Evolutionary conservation across 2,888 invertebrate genomes (phyloP).

Genomic region (Diarsia mendica): DNA sequence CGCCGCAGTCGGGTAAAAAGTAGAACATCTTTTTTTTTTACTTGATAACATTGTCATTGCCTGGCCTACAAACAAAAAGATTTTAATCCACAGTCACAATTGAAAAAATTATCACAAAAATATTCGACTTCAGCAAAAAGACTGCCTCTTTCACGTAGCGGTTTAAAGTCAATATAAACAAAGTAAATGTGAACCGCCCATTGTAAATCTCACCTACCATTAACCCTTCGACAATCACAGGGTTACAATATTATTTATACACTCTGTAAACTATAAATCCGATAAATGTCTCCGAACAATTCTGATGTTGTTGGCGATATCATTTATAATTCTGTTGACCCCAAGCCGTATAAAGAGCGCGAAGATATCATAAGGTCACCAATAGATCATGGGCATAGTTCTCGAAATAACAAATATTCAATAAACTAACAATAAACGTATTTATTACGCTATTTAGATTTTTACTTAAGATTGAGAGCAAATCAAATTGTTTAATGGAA

Average conservation of each 20-base stretch:
- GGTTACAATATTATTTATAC: constrained; percentile 52
- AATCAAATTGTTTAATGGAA: constrained; percentile 62
- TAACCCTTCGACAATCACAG: constrained; percentile 51
- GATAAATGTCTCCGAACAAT: constrained; percentile 54
- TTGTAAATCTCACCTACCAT: constrained; percentile 39
- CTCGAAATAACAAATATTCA: constrained; percentile 62
- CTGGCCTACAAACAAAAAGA: too few species aligned
- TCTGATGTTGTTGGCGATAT: constrained; percentile 51
- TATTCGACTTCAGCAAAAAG: not conserved
- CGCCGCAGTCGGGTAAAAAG: too few species aligned
- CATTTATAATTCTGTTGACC: constrained; percentile 53
- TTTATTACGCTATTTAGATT: constrained; percentile 72
- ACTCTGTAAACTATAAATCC: constrained; percentile 39
- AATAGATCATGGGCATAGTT: constrained; percentile 55
- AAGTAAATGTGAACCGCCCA: constrained; percentile 26
- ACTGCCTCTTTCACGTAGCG: too few species aligned
- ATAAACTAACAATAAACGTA: constrained; percentile 65
- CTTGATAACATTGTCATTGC: not conserved
- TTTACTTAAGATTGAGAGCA: constrained; percentile 67
- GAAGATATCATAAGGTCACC: constrained; percentile 52
- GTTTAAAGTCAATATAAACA: constrained; percentile 17
- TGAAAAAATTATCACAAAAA: not conserved
- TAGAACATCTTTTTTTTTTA: not conserved
- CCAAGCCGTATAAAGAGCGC: constrained; percentile 45
- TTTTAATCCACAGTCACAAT: not conserved